Base-by-base conservation (phyloP, 2,888 invertebrate species). In the Gibbula magus region DNA sequence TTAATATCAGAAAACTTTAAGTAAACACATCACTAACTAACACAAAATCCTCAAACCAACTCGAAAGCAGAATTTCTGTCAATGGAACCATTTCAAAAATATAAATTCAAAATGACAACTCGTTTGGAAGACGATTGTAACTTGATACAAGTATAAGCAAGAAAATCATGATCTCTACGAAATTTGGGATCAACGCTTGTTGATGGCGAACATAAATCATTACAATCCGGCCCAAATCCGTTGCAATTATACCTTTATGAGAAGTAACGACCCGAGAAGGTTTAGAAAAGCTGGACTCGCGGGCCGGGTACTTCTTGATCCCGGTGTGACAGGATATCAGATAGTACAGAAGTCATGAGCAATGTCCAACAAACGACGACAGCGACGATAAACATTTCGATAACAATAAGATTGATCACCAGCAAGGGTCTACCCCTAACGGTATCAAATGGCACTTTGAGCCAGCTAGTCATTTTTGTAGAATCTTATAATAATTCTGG, bases 311-410 rank as follows among this genome's bases (percentile, higher is more conserved):
- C 20, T 35, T 35, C 18, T 10, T 29, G 70, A 70, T 70, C 16
- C 35, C 18, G 18, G n/a, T 16, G 8, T 20, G 70, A n/a, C 70
- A 20, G 32, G 16, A 18, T 3, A 70, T 70, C 70, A 35, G 70
- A 70, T 70, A 70, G 22, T 16, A 1, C 39, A 70, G 20, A 10
- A 29, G 70, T 35, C 70, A 20, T 35, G 70, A 61, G 70, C 39
- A 35, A 70, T 70, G 70, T 35, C 70, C 20, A 35, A 18, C 32
- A 35, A 32, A 39, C 70, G 70, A 70, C 70, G 35, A 70, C 70
- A 70, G 32, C 35, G 29, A 70, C 70, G 70, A 70, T 70, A 35
- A 70, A 35, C 32, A 32, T n/a, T 32, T 35, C 70, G 70, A 70
- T 70, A 70, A 70, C 70, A 20, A 20, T 3, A 35, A 35, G 70